Evolutionary conservation across 2,113 vertebrate genomes (phyloP), one percentile per base, ranked within the genome.

Genomic region (Potamarius usumacintae): DNA sequence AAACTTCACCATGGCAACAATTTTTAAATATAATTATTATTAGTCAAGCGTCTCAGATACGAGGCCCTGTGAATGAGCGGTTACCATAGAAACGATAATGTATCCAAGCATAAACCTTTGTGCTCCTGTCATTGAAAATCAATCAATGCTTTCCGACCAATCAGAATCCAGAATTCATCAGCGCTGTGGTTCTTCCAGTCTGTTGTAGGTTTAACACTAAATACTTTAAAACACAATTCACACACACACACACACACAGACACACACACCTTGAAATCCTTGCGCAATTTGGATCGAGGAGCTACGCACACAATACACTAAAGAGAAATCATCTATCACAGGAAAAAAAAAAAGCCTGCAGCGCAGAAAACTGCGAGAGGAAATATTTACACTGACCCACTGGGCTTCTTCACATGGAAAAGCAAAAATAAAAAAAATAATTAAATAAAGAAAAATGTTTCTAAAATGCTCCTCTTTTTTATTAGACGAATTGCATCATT

Each of bases 401-500:
- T 96, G 96, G 94, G 96, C 95, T 96, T 95, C 93, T 87, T 93
- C 93, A 88, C 76, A 90, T 86, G 90, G 91, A 92, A 78, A 92
- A 94, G 92, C 93, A 91, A 93, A 94, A 97, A 96, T 96, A 95
- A 78, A 34, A 34, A 52, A 76, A 20, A 42, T 42, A 42, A 42
- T 42, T 42, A 77, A 57, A 30, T 17, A 30, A 30, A 55, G 27
- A 55, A 55, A 79, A 79, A 34, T 20, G 27, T 96, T 96, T 78
- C 91, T 95, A 95, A 96, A 96, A 97, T 95, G 96, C 95, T 95
- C 93, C 10, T 27, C 15, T 55, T 74, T 87, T 96, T 97, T 97
- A 98, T 98, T 97, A 98, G 97, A 98, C 96, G 97, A 97, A 97
- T 97, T 97, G 97, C 97, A 98, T 98, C 98, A 98, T 99, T 99